A percentile compares a stretch with the other conserved stretches of the same genome.
Evolutionary conservation across 64 coral and sea anemone genomes (phyloP).

Genomic region (Actinia equina): DNA sequence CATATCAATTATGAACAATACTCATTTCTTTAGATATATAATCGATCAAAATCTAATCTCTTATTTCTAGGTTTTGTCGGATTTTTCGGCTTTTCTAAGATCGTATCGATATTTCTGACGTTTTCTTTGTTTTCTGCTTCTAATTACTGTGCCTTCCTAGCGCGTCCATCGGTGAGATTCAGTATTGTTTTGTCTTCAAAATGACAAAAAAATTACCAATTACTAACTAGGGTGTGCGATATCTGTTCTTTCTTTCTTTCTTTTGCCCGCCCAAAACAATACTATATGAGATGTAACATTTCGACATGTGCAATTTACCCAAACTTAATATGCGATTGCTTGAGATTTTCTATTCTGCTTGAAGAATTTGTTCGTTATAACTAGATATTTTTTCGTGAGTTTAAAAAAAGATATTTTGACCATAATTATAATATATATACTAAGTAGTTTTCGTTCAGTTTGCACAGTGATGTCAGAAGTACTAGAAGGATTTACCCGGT

Average conservation of each 20-base stretch:
- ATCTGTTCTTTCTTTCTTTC: background rate
- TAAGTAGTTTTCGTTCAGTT: too few relatives aligned
- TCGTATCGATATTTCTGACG: background rate
- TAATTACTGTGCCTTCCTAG: slow-evolving; percentile 14
- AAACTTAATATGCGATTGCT: too few relatives aligned
- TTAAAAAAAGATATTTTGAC: too few relatives aligned
- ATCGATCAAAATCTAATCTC: slow-evolving; percentile 3
- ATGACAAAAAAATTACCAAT: background rate
- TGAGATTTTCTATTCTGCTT: too few relatives aligned
- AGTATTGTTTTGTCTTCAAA: background rate
- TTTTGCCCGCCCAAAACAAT: background rate
- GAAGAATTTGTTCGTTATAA: too few relatives aligned
- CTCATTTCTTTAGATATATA: background rate
- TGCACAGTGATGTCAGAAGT: too few relatives aligned
- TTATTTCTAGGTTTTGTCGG: background rate
- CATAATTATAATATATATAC: too few relatives aligned
- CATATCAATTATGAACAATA: background rate
- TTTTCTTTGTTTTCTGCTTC: background rate
- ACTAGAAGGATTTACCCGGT: too few relatives aligned
- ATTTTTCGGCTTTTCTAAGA: background rate
- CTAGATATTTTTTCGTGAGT: too few relatives aligned
- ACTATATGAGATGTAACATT: background rate
- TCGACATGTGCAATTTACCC: too few relatives aligned
- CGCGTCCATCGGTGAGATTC: background rate
- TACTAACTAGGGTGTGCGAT: background rate